Evolutionary conservation across 2,797 vertebrate species (phyloP).

Genomic region (Salmo trutta): DNA sequence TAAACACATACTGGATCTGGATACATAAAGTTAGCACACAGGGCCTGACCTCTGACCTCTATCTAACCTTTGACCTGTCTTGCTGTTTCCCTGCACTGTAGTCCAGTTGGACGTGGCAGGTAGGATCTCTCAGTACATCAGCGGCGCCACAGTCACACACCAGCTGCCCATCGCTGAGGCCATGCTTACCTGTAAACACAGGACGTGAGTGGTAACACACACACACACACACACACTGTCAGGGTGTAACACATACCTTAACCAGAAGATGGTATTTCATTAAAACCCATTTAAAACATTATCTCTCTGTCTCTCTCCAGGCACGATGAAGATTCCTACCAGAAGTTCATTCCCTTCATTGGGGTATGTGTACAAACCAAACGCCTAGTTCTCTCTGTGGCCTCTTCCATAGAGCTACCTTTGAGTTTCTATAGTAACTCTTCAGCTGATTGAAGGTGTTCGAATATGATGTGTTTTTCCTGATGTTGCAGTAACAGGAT

Average conservation of each 20-base stretch:
- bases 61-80: no score
- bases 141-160: slow-evolving; percentile 84
- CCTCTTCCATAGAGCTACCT: not conserved
- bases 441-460: not conserved
- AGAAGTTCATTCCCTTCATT: slow-evolving; percentile 94
- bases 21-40: no score
- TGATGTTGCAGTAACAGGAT: no score
- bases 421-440: not conserved
- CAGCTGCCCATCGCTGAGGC: slow-evolving; percentile 97
- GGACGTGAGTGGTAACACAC: slow-evolving; percentile 76
- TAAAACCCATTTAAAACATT: no score
- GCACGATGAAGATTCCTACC: slow-evolving; percentile 89
- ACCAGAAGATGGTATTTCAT: no score
- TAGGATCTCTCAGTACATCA: slow-evolving; percentile 88
- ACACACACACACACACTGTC: no score
- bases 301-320: slow-evolving; percentile 57
- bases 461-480: not conserved
- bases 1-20: slow-evolving; percentile 30
- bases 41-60: no score
- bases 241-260: no score
- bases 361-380: slow-evolving; percentile 75
- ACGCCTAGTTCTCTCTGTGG: not conserved
- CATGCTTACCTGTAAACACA: slow-evolving; percentile 97
- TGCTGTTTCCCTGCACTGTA: slow-evolving; percentile 43
- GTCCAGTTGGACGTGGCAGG: slow-evolving; percentile 88